phyloP scores from a whole-genome alignment of 2,888 invertebrate species.

The Rhaphigaster nebulosa region DNA sequence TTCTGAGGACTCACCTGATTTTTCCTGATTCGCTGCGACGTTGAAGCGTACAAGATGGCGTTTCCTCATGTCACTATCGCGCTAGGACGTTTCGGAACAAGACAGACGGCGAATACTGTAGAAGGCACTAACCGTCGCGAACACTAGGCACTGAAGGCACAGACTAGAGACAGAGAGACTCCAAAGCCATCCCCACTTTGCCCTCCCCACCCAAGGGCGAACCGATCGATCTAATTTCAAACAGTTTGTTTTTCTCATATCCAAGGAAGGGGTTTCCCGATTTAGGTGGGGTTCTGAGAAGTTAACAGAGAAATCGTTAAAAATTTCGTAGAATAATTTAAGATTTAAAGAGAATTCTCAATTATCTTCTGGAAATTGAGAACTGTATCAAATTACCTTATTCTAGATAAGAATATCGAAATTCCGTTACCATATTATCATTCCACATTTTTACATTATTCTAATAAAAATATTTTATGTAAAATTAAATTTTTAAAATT shows the following conservation, averaged over 20 bases:
- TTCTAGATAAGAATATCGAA: too few relatives aligned
- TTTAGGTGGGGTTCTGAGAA: not conserved
- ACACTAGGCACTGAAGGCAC: not conserved
- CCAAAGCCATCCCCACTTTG: not conserved
- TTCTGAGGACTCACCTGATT: conserved; percentile 1
- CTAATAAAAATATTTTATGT: too few relatives aligned
- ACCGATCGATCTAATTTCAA: not conserved
- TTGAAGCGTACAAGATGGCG: not conserved
- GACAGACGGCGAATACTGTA: not conserved
- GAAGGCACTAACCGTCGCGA: not conserved
- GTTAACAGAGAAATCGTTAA: not conserved
- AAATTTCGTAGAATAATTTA: not conserved
- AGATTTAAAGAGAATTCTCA: not conserved
- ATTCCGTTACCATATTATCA: too few relatives aligned
- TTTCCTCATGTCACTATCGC: conserved; percentile 19
- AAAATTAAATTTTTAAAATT: too few relatives aligned
- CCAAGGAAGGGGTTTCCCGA: not conserved
- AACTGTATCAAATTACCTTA: not conserved
- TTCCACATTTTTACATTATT: too few relatives aligned
- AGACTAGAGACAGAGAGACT: not conserved
- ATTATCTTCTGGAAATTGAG: not conserved
- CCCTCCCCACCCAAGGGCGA: not conserved
- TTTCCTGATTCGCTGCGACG: conserved; percentile 14
- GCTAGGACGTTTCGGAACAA: not conserved
- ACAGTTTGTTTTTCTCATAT: not conserved